Conservation (phyloP, 2,888 invertebrate genomes). For the Xylota sylvarum region DNA sequence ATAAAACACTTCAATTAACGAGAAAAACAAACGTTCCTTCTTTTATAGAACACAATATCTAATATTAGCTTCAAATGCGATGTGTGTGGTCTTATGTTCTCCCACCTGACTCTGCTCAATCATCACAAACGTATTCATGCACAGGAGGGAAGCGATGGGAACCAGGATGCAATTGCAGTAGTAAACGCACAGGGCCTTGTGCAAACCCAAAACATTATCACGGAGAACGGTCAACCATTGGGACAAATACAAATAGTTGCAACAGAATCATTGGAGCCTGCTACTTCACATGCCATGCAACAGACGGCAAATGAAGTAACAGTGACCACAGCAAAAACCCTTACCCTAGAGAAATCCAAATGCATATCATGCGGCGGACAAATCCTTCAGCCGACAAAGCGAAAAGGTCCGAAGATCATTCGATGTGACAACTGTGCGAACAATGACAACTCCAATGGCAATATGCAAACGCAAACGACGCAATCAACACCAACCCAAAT, state of each 20-base stretch:
- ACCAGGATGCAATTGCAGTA: slow-evolving; percentile 86
- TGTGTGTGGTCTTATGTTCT: slow-evolving; percentile 94
- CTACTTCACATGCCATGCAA: slow-evolving; percentile 78
- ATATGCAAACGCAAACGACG: slow-evolving; percentile 77
- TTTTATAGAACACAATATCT: slow-evolving; percentile 88
- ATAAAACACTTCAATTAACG: background rate
- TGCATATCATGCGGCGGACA: slow-evolving; percentile 87
- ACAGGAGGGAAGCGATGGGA: slow-evolving; percentile 86
- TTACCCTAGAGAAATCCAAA: slow-evolving; percentile 86
- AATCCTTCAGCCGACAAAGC: slow-evolving; percentile 86
- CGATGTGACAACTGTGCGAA: slow-evolving; percentile 88
- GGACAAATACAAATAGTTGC: slow-evolving; percentile 88
- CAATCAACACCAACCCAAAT: slow-evolving; percentile 86
- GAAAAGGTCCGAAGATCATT: slow-evolving; percentile 88
- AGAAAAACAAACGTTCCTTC: background rate
- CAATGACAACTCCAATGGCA: slow-evolving; percentile 85
- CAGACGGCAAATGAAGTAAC: slow-evolving; percentile 78
- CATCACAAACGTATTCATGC: slow-evolving; percentile 94
- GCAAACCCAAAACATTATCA: slow-evolving; percentile 84
- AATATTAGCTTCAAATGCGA: slow-evolving; percentile 95
- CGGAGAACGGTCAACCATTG: slow-evolving; percentile 83
- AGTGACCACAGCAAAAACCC: slow-evolving; percentile 85
- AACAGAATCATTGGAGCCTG: slow-evolving; percentile 85
- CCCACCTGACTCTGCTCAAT: slow-evolving; percentile 92
- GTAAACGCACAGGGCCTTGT: slow-evolving; percentile 85